Base-by-base conservation (phyloP, 1,140 invertebrate genomes). In the Bombus breviceps region DNA sequence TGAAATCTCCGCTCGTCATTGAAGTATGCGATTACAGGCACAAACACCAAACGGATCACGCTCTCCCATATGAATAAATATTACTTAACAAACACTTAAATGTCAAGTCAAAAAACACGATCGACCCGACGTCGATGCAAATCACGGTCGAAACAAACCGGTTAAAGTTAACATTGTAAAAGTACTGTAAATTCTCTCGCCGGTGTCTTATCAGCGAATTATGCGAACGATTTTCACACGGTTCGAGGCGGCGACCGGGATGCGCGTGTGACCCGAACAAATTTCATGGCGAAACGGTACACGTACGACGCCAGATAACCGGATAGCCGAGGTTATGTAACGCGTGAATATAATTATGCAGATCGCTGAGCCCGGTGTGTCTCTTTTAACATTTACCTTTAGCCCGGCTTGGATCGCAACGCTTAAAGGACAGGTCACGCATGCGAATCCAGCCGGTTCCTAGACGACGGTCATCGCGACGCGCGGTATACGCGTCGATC, bases 301-400 rank as follows among this genome's bases (percentile, higher is more conserved):
- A 85, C 86, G 78, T 77, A 83, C 88, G 81, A 79, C 79, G 69
- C n/a, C 68, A 75, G 90, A 92, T 90, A 92, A 91, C 91, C 91
- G 91, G 90, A 90, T 89, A 92, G 90, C 88, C 74, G 81, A 71
- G 83, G 82, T 93, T 93, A 92, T 77, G 90, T 93, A 93, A 93
- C 85, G 82, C 80, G 86, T 82, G 89, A 90, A 93, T 86, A 86
- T 92, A 92, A 93, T 93, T 93, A 94, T 93, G 93, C 93, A 93
- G 91, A 93, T 90, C 88, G 78, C 34, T 22, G 79, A 72, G 83
- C 77, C 69, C 47, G 85, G 73, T 83, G 83, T 81, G 80, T 87
- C 89, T 89, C 82, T 83, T 81, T 87, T 92, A 92, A 90, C 92
- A 92, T 93, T 93, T 93, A 93, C 91, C 91, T 93, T 92, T 92